phyloP scores from a whole-genome alignment of 2,888 invertebrate species.

The Dendrolimus houi region DNA sequence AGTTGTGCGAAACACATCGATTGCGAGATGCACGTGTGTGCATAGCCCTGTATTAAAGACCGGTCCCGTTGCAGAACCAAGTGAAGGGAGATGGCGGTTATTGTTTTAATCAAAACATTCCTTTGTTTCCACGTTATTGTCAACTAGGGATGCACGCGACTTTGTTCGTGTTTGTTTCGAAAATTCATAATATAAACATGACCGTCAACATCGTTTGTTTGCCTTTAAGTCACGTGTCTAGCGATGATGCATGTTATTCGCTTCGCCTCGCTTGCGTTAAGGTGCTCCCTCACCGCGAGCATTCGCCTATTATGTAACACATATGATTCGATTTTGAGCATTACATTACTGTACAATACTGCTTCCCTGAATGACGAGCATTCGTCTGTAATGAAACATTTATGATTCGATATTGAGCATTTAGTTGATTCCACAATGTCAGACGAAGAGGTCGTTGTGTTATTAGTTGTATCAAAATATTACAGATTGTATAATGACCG shows the following conservation, averaged over 20 bases:
- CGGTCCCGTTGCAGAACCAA: slow-evolving; percentile 7
- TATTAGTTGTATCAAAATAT: too few relatives aligned
- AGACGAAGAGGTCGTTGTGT: too few relatives aligned
- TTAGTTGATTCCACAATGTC: too few relatives aligned
- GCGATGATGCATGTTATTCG: neutral
- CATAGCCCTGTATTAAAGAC: slow-evolving; percentile 9
- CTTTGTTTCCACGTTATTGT: too few relatives aligned
- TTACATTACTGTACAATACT: neutral
- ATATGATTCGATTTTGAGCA: neutral
- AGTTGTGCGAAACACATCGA: neutral
- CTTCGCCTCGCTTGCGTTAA: neutral
- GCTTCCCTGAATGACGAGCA: too few relatives aligned
- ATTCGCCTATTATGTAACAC: neutral
- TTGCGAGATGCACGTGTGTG: neutral
- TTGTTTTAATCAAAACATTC: too few relatives aligned
- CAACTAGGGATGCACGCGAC: too few relatives aligned
- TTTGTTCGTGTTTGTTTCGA: neutral
- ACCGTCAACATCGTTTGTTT: neutral
- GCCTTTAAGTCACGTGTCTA: neutral
- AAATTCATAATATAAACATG: neutral
- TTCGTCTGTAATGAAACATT: too few relatives aligned
- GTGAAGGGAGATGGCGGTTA: slow-evolving; percentile 10
- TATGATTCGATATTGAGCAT: too few relatives aligned
- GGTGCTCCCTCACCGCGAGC: neutral
- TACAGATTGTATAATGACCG: too few relatives aligned